Evolutionary conservation across 2,888 invertebrate genomes (phyloP), one percentile per base, ranked within the genome.

Genomic region (Drosophila kanekoi): DNA sequence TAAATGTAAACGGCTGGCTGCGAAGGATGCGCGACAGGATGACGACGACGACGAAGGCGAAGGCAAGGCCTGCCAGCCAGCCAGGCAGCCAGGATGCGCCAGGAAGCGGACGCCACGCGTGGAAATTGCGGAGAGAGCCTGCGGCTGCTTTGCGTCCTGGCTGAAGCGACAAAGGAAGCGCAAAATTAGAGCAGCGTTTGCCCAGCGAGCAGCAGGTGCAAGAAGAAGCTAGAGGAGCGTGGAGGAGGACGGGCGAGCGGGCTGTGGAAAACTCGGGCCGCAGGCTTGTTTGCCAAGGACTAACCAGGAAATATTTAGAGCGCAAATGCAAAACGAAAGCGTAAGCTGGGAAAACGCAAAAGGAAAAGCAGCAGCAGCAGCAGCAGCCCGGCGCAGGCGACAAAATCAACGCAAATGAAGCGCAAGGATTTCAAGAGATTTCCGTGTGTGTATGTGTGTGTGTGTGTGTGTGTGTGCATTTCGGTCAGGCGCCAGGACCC

Each of bases 341-440:
- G 45, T 43, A 54, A 32, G 41, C 20, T n/a, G 47, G 41, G 32
- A 44, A 67, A 57, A 41, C 23, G 49, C 9, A 35, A 61, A 32
- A 52, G 58, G 41, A 68, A 76, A 63, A 52, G 9, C 40, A 45
- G 47, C 16, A 41, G 9, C 40, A 45, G 47, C 16, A 41, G 32
- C 38, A 51, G 37, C 35, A 35, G 11, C 35, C 8, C 8, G 13
- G 35, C 35, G 38, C 56, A 52, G 63, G 72, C 81, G 87, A 83
- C 81, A 87, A 84, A 85, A 81, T 85, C 81, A 86, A 68, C 88
- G 82, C 66, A 82, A 82, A 82, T 82, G 81, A 76, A 87, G 80
- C 86, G 77, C 65, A 87, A 87, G 62, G 70, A 79, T 81, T 73
- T 23, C 47, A 10, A 40, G 13, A 23, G 13, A 43, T 8, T 13